A percentile compares a stretch with the other conserved stretches of the same genome.
phyloP scores from a whole-genome alignment of 2,113 vertebrate genomes.

The Aviceda subcristata region DNA sequence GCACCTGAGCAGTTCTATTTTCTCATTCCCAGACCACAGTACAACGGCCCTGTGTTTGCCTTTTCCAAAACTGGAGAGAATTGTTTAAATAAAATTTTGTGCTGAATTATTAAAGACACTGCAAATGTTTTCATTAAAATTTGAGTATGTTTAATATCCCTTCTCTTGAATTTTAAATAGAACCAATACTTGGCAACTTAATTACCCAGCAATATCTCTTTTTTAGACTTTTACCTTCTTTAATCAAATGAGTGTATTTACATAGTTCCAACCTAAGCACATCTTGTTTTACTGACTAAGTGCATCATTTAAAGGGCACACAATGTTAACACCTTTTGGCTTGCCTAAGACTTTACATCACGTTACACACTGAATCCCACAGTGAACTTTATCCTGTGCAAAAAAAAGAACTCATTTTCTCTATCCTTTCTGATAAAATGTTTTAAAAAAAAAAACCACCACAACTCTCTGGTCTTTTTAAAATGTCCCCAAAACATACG shows the following conservation, averaged over 20 bases:
- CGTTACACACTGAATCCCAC: neutral
- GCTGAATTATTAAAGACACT: slow-evolving; percentile 34
- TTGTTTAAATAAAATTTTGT: slow-evolving; percentile 38
- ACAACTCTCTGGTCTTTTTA: neutral
- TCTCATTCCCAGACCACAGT: neutral
- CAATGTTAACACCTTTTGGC: slow-evolving; percentile 46
- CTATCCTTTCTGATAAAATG: neutral
- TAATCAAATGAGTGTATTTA: slow-evolving; percentile 37
- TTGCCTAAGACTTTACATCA: slow-evolving; percentile 32
- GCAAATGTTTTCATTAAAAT: slow-evolving; percentile 55
- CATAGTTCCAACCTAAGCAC: slow-evolving; percentile 41
- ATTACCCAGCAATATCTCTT: slow-evolving; percentile 22
- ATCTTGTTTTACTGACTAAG: neutral
- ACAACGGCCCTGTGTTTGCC: neutral
- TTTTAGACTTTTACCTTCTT: slow-evolving; percentile 36
- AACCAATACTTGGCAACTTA: slow-evolving; percentile 16
- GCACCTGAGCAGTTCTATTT: neutral
- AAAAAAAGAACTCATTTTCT: slow-evolving; percentile 3
- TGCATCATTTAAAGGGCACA: slow-evolving; percentile 48
- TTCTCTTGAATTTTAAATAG: slow-evolving; percentile 32
- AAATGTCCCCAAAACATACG: neutral
- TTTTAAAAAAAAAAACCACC: rapidly evolving
- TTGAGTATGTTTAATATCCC: slow-evolving; percentile 36
- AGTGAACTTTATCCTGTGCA: neutral
- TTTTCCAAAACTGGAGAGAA: slow-evolving; percentile 14